Evolutionary conservation across 2,113 vertebrate genomes (phyloP).

Genomic region (Felis catus): DNA sequence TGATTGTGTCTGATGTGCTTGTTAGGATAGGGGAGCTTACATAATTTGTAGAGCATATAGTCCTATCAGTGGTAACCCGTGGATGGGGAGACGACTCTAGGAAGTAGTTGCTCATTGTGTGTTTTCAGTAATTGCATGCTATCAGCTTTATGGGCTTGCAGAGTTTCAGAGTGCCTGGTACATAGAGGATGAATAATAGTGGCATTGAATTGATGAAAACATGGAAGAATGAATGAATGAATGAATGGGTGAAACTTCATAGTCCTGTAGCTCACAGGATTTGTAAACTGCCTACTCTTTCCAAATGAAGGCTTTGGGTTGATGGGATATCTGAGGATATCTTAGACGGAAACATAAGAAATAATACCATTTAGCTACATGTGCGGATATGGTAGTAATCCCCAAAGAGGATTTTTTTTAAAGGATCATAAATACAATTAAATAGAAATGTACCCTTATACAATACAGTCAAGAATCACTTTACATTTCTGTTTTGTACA

Average conservation of each 20-base stretch:
- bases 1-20: background rate
- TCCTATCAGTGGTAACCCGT: background rate
- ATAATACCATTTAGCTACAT: background rate
- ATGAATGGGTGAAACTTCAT: background rate
- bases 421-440: background rate
- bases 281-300: background rate
- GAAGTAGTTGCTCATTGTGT: background rate
- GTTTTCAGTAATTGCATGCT: background rate
- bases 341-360: background rate
- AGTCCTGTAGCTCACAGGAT: background rate
- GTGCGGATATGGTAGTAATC: background rate
- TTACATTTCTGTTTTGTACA: background rate
- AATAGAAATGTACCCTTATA: background rate
- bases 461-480: background rate
- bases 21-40: background rate
- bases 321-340: background rate
- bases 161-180: background rate
- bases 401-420: background rate
- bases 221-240: background rate
- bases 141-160: background rate
- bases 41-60: background rate
- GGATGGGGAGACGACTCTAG: background rate
- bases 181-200: background rate
- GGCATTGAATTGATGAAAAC: background rate
- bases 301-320: background rate